Conservation (phyloP, 2,797 vertebrate genomes). For the Caiman crocodilus region DNA sequence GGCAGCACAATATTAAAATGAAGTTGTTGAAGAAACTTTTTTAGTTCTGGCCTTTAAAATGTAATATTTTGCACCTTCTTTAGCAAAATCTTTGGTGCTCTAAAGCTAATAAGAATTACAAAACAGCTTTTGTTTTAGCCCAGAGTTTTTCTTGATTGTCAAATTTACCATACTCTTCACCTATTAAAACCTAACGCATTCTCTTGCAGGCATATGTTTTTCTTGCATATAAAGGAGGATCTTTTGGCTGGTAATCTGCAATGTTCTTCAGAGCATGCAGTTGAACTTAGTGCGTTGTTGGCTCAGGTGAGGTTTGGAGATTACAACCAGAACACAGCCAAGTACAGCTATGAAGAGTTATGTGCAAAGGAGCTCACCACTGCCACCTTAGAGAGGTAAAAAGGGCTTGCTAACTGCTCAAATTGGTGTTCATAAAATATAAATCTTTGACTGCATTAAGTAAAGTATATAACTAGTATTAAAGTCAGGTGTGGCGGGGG, state of each 20-base stretch:
- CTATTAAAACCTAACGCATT: conserved; percentile 18
- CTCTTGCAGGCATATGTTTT: conserved; percentile 92
- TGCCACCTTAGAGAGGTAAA: conserved; percentile 88
- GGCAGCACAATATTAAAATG: not conserved
- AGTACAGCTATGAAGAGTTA: conserved; percentile 93
- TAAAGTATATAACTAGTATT: not conserved
- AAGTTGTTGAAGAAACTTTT: not conserved
- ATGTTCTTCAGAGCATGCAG: conserved; percentile 91
- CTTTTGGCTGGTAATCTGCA: conserved; percentile 93
- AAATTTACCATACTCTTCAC: not conserved
- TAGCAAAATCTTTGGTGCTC: not conserved
- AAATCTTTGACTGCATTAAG: not conserved
- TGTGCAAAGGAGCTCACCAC: conserved; percentile 90
- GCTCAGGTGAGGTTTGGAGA: conserved; percentile 97
- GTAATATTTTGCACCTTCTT: not conserved
- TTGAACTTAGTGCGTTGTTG: conserved; percentile 93
- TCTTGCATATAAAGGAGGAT: conserved; percentile 96
- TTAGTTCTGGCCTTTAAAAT: not conserved
- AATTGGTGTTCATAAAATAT: not conserved
- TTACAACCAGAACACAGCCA: conserved; percentile 98
- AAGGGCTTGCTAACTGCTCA: not conserved
- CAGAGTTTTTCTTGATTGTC: not conserved
- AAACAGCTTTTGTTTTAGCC: too few relatives aligned
- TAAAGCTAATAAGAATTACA: not conserved
- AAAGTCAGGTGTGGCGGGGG: too few relatives aligned